Evolutionary conservation across 2,113 vertebrate genomes (phyloP), one percentile per base, ranked within the genome.

Genomic region (Phocoena sinus): DNA sequence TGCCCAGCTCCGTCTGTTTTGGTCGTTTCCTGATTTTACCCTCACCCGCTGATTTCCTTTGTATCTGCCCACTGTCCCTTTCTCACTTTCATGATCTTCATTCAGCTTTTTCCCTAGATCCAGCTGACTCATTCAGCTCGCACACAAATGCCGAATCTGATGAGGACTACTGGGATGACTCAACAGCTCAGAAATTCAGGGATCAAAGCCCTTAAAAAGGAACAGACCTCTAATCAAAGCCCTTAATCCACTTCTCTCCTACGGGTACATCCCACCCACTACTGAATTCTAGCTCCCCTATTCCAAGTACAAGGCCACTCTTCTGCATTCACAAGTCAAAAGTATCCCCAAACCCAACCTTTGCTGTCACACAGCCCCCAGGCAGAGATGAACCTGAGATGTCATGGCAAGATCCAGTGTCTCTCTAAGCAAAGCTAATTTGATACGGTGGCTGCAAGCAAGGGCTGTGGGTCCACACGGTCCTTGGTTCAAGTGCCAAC

Each of bases 21-120:
- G 91, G 96, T 12, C 73, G 90, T 81, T 91, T 94, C 94, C n/a
- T 36, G 90, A 92, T 83, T 95, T 89, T 89, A 96, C 97, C 94
- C 86, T 96, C 0, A 0, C 86, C 93, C 89, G 56, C 96, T 47
- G 91, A 96, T 58, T 97, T 98, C 95, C 95, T 98, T 76, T 88
- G 70, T 47, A 76, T 94, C 76, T 97, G 91, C 73, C 94, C 60
- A 17, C 85, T 98, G 68, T 93, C 89, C 98, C 96, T 96, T 96
- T 95, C 97, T 89, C 70, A 93, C 77, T 33, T 85, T 90, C 97
- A 89, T 94, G 94, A 94, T 85, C 97, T 95, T 86, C 67, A 84
- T 95, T 86, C 67, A 84, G 85, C 89, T 90, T 97, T 98, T 91
- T 89, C 95, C 94, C 82, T 73, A 95, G 92, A 89, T 92, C 36